Base-by-base conservation (phyloP, 2,113 vertebrate genomes). In the Neopipo cinnamomea region DNA sequence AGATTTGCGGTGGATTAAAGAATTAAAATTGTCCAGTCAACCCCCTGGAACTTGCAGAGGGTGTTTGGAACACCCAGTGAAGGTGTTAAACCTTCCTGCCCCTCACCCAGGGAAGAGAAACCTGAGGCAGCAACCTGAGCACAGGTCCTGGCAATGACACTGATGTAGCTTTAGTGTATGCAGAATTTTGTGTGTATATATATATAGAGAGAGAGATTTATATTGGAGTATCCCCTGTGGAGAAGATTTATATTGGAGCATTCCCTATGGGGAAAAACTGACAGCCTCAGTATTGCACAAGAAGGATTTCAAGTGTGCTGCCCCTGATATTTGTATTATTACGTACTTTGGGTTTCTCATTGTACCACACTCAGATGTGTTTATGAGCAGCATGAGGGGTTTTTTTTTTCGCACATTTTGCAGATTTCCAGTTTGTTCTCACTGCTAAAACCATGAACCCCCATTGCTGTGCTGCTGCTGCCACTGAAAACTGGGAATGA, bases 401-500 rank as follows among this genome's bases (percentile, higher is more conserved):
- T 0, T 61, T 61, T 25, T 6, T 59, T 61, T 27, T 7, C 31
- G 47, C 55, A 30, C 12, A 25, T 50, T 80, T 84, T 71, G 61
- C 42, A 24, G 7, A 0, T 74, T 84, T 86, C n/a, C 46, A 41
- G 49, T 46, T 80, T 41, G 8, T 68, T 83, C 49, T 56, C 20
- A 2, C 9, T 1, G 2, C 10, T 55, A 27, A 30, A 27, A 37
- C 12, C 11, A 8, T 0, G 11, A 3, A 7, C 5, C 9, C 8
- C 33, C 24, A 1, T 27, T 14, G 14, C 46, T 68, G 31, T 21
- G 49, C 50, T 56, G 41, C 33, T 77, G 75, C 50, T 22, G 2
- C 5, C 1, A 10, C 62, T 41, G 61, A 19, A 30, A 63, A 20
- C 61, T 41, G 37, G 61, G 61, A 63, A 8, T 8, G 9, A 63